These are phyloP conservation scores for Lontra canadensis DNA, from an alignment of 2,113 vertebrate species.

Conservation along the genomic window DNA sequence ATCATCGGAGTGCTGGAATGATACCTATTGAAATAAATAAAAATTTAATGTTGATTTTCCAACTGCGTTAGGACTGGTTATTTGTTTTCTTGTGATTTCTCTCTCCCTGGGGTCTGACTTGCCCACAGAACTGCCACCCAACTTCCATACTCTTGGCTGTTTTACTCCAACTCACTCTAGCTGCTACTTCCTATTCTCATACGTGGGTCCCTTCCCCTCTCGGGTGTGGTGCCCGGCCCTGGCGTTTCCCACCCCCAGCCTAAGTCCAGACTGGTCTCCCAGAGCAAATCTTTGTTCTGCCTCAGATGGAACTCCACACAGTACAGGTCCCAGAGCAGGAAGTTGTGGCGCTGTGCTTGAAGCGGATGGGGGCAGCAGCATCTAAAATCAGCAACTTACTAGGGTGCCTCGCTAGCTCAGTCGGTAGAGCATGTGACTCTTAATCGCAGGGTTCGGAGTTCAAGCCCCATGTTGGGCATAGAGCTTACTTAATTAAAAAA, in stretches of 20 bases:
- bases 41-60: conserved; percentile 16
- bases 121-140: neutral
- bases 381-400: neutral
- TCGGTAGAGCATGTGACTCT: neutral
- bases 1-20: neutral
- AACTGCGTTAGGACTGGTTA: neutral
- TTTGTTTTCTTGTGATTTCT: neutral
- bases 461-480: neutral
- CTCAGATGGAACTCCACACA: neutral
- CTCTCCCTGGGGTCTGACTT: neutral
- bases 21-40: neutral
- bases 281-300: neutral
- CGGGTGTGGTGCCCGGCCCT: neutral
- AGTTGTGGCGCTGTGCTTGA: neutral
- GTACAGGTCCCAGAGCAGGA: neutral
- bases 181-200: neutral
- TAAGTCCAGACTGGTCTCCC: neutral
- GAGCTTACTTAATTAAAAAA: neutral
- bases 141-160: neutral
- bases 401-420: neutral
- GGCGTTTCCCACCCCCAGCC: neutral
- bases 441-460: neutral
- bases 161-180: neutral
- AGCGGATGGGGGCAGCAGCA: neutral
- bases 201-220: neutral